Evolutionary conservation across 2,113 vertebrate species (phyloP), one percentile per base, ranked within the genome.

Genomic region (Tragulus kanchil): DNA sequence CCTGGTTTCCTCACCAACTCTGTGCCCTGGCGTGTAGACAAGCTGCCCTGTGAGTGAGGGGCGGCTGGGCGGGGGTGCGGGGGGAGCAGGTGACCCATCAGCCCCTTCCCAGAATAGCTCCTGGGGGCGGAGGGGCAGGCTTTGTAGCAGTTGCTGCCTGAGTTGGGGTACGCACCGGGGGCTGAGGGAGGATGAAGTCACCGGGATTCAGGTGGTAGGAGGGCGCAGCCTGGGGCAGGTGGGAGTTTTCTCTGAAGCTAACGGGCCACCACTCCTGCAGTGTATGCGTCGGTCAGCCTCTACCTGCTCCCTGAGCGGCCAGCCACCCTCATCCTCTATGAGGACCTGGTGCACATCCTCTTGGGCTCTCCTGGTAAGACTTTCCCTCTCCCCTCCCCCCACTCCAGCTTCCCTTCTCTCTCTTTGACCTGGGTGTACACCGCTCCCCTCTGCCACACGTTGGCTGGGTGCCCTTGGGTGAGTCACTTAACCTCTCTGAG

Each of bases 291-390:
- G 0, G 99, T 99, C 97, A 99, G 99, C 98, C 99, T 99, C 94
- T 99, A 99, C 98, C 99, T 99, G 90, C 98, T 99, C 25, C 99
- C 99, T 0, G 99, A 99, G 98, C 98, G 99, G 19, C 99, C 99
- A 0, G 99, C 99, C 86, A 99, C 99, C 1, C 99, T 99, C 52
- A 99, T 99, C 97, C 99, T 99, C 83, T 99, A 99, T 90, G 99
- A 99, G 98, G 99, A 99, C 96, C 98, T 99, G 95, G 99, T 99
- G 93, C 99, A 99, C 97, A 99, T 99, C 97, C 99, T 99, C 67
- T 98, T 99, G 67, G 99, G 99, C 50, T 99, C 99, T 48, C 99
- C 99, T 97, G 99, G 99, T 99, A 98, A 98, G 95, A 73, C 5
- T 56, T 5, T 42, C 54, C 28, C 36, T 19, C 19, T 14, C 7